Conservation (phyloP, 1,140 invertebrate species). For the Dinothrombium tinctorium region DNA sequence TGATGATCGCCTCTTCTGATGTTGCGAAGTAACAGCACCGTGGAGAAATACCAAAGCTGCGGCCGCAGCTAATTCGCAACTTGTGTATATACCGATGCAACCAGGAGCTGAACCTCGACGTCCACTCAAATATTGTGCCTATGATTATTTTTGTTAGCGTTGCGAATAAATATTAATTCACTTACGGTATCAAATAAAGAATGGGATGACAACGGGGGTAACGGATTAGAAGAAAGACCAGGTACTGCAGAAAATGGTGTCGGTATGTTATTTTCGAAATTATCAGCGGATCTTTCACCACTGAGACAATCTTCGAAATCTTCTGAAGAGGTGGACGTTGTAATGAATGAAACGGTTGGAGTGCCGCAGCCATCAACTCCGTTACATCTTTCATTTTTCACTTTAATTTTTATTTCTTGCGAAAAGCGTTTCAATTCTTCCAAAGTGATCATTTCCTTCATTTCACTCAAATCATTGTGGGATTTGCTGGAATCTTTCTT, state of each 20-base stretch:
- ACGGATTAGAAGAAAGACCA: too few relatives aligned
- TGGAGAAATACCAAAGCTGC: slow-evolving; percentile 9
- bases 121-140: neutral
- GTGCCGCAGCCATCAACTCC: too few relatives aligned
- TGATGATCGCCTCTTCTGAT: slow-evolving; percentile 6
- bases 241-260: neutral
- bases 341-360: too few relatives aligned
- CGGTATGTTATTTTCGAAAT: neutral
- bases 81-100: slow-evolving; percentile 9
- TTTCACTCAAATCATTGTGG: neutral
- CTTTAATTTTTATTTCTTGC: too few relatives aligned
- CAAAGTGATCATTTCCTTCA: neutral
- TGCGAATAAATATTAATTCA: too few relatives aligned
- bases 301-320: too few relatives aligned
- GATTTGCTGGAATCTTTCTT: neutral
- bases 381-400: too few relatives aligned
- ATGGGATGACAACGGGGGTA: neutral
- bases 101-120: slow-evolving; percentile 11
- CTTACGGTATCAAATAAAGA: neutral
- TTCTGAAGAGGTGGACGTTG: too few relatives aligned
- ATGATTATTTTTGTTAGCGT: too few relatives aligned
- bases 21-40: neutral
- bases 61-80: slow-evolving; percentile 4
- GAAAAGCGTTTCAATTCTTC: too few relatives aligned
- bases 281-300: neutral